phyloP scores from a whole-genome alignment of 2,797 vertebrate species.

The Artibeus lituratus region DNA sequence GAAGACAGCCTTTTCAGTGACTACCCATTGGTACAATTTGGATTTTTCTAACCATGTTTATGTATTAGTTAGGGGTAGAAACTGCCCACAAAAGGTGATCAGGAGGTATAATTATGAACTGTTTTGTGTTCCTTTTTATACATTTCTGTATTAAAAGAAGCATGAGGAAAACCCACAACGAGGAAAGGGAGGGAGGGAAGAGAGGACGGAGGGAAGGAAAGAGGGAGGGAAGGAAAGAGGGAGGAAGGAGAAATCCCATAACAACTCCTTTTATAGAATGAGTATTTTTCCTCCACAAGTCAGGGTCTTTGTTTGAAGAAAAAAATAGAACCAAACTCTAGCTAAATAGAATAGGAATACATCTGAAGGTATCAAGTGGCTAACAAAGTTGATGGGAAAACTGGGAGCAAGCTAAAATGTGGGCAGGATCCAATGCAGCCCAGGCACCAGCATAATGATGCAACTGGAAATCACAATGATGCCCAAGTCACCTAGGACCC shows the following conservation, averaged over 20 bases:
- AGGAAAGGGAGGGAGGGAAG: neutral
- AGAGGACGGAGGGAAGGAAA: too few species aligned
- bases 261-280: neutral
- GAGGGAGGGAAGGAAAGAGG: too few species aligned
- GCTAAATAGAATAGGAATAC: neutral
- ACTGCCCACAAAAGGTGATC: neutral
- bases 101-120: neutral
- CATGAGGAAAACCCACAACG: neutral
- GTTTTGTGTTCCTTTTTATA: neutral
- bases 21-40: neutral
- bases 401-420: neutral
- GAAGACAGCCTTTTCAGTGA: neutral
- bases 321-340: neutral
- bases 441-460: neutral
- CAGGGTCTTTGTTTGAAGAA: neutral
- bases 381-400: neutral
- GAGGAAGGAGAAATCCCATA: neutral
- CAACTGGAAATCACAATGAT: neutral
- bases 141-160: neutral
- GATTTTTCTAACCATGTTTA: neutral
- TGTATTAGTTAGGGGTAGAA: neutral
- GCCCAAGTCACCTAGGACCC: neutral
- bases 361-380: neutral
- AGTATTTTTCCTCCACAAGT: neutral
- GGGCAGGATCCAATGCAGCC: neutral